Evolutionary conservation across 2,888 invertebrate genomes (phyloP).

Genomic region (Ennomos erosarius): DNA sequence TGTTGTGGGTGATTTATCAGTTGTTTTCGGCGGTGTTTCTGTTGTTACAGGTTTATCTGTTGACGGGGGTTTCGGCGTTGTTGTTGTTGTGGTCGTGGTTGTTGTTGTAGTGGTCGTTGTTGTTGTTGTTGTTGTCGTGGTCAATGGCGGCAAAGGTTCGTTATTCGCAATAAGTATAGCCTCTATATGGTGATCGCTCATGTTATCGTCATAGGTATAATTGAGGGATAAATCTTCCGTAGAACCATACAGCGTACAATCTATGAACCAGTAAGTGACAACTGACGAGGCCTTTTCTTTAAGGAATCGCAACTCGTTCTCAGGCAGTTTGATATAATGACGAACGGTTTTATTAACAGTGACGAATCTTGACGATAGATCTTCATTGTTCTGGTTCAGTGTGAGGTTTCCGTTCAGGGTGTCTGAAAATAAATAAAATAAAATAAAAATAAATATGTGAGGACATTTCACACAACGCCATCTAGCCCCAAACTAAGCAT

Average conservation of each 20-base stretch:
- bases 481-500: no score
- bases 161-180: slow-evolving; percentile 90
- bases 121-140: slow-evolving; percentile 74
- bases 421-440: slow-evolving; percentile 85
- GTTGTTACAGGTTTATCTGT: slow-evolving; percentile 37
- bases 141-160: slow-evolving; percentile 84
- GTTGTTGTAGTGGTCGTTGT: slow-evolving; percentile 72
- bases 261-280: slow-evolving; percentile 91
- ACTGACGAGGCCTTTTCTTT: slow-evolving; percentile 75
- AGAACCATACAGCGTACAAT: slow-evolving; percentile 89
- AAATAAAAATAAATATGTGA: no score
- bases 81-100: slow-evolving; percentile 66
- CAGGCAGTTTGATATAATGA: slow-evolving; percentile 85
- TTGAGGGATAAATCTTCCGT: slow-evolving; percentile 86
- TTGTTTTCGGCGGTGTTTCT: slow-evolving; percentile 43
- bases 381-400: slow-evolving; percentile 86
- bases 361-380: slow-evolving; percentile 85
- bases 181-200: slow-evolving; percentile 87
- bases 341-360: slow-evolving; percentile 86
- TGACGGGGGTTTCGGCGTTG: slow-evolving; percentile 70
- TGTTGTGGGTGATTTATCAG: slow-evolving; percentile 41
- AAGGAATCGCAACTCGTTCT: slow-evolving; percentile 87
- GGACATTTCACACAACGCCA: no score
- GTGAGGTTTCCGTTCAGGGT: slow-evolving; percentile 88
- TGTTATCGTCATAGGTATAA: slow-evolving; percentile 87